Conservation (phyloP, 2,797 vertebrate species). For the Malacoctenus gilli region DNA sequence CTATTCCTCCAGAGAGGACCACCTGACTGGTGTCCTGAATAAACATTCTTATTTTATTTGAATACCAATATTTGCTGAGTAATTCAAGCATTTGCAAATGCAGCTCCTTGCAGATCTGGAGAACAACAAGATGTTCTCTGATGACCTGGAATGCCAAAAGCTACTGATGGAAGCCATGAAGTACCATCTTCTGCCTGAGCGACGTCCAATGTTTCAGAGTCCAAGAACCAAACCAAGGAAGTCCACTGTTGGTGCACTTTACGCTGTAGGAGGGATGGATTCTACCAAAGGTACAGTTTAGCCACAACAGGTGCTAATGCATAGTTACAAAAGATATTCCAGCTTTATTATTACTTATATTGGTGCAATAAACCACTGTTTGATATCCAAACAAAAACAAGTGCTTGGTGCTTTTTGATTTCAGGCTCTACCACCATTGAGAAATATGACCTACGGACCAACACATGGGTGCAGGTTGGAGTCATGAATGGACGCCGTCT, state of each 20-base stretch:
- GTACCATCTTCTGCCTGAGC: conserved; percentile 95
- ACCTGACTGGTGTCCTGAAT: too few relatives aligned
- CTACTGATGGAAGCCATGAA: conserved; percentile 99
- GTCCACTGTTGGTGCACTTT: conserved; percentile 95
- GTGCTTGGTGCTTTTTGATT: conserved; percentile 1
- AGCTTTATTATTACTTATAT: too few relatives aligned
- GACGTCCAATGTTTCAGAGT: conserved; percentile 95
- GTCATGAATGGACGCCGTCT: conserved; percentile 92
- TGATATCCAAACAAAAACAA: not conserved
- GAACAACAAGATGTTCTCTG: conserved; percentile 95
- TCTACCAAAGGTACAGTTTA: conserved; percentile 87
- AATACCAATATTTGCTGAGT: too few relatives aligned
- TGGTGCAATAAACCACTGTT: too few relatives aligned
- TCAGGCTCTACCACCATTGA: conserved; percentile 95
- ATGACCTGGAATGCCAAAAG: conserved; percentile 95
- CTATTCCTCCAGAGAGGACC: too few relatives aligned
- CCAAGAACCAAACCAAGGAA: conserved; percentile 96
- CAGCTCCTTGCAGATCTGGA: conserved; percentile 96
- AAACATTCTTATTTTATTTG: too few relatives aligned
- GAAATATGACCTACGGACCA: conserved; percentile 94
- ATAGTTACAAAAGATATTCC: not conserved
- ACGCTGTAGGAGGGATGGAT: conserved; percentile 97
- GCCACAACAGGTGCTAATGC: not conserved
- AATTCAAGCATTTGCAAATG: too few relatives aligned
- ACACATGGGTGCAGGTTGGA: conserved; percentile 93